These are phyloP conservation scores for Phrynosoma platyrhinos DNA, from an alignment of 2,113 vertebrate genomes.

Conservation along the genomic window DNA sequence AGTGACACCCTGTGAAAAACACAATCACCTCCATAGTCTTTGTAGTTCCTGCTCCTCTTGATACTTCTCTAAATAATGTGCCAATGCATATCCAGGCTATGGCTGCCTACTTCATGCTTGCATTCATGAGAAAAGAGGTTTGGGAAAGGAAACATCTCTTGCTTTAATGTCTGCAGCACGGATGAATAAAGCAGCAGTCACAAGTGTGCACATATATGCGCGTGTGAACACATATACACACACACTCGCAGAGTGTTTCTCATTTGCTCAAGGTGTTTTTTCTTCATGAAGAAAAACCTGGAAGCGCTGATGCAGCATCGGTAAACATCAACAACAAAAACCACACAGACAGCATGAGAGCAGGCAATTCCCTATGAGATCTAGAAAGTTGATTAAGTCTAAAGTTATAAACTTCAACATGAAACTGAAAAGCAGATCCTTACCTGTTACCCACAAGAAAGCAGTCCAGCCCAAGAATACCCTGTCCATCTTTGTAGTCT, in stretches of 20 bases:
- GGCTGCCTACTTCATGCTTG: neutral
- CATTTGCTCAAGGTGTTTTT: neutral
- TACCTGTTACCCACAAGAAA: conserved; percentile 78
- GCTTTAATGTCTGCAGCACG: neutral
- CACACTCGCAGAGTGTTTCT: neutral
- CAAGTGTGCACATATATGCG: neutral
- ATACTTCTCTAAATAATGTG: neutral
- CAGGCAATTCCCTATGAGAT: neutral
- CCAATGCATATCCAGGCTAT: neutral
- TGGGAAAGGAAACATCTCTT: neutral
- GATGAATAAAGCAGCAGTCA: neutral
- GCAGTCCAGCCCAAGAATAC: conserved; percentile 70
- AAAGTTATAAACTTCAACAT: neutral
- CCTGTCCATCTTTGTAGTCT: conserved; percentile 74
- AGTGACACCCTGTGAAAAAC: neutral
- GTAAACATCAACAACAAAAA: neutral
- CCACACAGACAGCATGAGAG: neutral
- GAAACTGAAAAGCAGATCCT: conserved; percentile 32
- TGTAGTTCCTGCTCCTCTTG: neutral
- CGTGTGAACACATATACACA: neutral
- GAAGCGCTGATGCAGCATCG: neutral
- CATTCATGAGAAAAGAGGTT: neutral
- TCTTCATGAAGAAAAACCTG: neutral
- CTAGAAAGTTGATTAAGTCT: conserved; percentile 47
- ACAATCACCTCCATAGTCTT: neutral